Conservation (phyloP, 2,797 vertebrate genomes). For the Ispidina picta region DNA sequence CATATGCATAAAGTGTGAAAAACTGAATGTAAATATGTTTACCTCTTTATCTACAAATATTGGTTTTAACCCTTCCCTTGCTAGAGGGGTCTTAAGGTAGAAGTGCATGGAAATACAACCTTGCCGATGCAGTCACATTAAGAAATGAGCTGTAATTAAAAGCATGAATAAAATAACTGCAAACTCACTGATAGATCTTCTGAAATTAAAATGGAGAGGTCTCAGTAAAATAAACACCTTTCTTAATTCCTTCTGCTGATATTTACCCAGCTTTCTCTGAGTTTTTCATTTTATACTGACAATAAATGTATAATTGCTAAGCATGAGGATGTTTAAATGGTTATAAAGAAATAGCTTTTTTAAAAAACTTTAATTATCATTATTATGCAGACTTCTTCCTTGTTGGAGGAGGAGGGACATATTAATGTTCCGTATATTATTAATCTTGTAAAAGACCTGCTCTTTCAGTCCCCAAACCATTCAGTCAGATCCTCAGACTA, state of each 20-base stretch:
- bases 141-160: neutral
- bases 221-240: slow-evolving; percentile 50
- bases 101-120: neutral
- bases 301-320: slow-evolving; percentile 26
- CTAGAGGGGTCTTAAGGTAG: neutral
- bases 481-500: neutral
- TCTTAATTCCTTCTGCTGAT: slow-evolving; percentile 42
- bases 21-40: slow-evolving; percentile 86
- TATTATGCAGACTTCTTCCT: neutral
- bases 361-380: neutral
- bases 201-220: slow-evolving; percentile 11
- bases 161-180: slow-evolving; percentile 25
- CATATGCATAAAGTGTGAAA: slow-evolving; percentile 87
- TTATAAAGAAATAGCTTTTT: neutral
- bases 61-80: slow-evolving; percentile 77
- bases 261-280: neutral
- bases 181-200: neutral
- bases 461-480: neutral
- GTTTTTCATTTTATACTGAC: neutral
- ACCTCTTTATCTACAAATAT: slow-evolving; percentile 84
- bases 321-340: neutral
- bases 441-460: neutral
- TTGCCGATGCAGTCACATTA: neutral
- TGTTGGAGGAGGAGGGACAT: neutral
- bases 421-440: slow-evolving; percentile 19